These are phyloP conservation scores for Scartelaos histophorus DNA, from an alignment of 2,113 vertebrate species.

Conservation along the genomic window DNA sequence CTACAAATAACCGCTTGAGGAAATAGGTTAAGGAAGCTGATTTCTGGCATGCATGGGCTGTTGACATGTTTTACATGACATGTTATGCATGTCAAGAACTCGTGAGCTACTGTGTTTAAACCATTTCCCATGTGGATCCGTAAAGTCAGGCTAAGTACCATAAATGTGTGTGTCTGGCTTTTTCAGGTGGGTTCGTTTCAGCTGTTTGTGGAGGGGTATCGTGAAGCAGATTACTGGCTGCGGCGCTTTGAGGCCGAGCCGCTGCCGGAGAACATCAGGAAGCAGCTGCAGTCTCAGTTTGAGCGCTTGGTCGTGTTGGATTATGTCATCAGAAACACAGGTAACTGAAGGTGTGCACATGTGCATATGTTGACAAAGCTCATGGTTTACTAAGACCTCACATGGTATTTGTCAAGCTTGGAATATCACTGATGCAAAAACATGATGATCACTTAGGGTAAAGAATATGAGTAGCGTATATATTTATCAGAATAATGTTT, in stretches of 20 bases:
- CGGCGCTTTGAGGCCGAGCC: slow-evolving; percentile 95
- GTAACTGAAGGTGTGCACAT: slow-evolving; percentile 48
- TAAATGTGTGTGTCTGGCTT: slow-evolving; percentile 1
- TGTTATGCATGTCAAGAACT: no score
- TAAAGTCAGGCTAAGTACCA: no score
- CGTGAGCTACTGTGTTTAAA: no score
- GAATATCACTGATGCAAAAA: no score
- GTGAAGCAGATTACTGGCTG: slow-evolving; percentile 95
- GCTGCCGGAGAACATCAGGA: slow-evolving; percentile 94
- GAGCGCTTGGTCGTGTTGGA: slow-evolving; percentile 93
- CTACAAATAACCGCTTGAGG: not conserved
- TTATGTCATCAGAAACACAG: slow-evolving; percentile 97
- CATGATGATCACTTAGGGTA: no score
- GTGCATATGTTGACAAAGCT: not conserved
- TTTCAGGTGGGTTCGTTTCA: slow-evolving; percentile 94
- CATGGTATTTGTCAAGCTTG: not conserved
- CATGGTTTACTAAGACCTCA: not conserved
- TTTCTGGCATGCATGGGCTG: not conserved
- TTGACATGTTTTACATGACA: not conserved
- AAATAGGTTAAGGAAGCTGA: slow-evolving; percentile 10
- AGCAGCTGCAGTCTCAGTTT: slow-evolving; percentile 95
- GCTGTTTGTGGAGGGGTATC: slow-evolving; percentile 94
- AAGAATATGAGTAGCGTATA: no score
- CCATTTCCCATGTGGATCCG: not conserved
- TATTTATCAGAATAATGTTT: no score